These are phyloP conservation scores for Picus viridis DNA, from an alignment of 2,797 vertebrate species.

Conservation along the genomic window DNA sequence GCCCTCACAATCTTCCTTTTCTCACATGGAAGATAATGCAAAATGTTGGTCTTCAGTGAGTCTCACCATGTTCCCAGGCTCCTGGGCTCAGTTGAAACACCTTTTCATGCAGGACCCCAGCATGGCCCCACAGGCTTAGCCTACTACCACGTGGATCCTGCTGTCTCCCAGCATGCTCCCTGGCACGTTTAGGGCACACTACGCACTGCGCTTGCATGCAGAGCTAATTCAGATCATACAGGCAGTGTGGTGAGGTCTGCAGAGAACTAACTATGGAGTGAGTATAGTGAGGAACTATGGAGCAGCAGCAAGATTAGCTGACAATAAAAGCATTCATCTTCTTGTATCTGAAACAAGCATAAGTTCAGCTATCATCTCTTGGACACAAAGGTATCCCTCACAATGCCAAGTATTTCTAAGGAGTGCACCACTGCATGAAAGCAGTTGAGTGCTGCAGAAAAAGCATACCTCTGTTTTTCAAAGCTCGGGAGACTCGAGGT, in stretches of 20 bases:
- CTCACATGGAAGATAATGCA: neutral
- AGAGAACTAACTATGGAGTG: neutral
- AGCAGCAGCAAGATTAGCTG: neutral
- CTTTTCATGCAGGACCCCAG: neutral
- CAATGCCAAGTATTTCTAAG: neutral
- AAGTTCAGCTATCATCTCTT: neutral
- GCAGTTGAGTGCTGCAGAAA: neutral
- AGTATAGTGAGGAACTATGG: neutral
- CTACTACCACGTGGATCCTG: neutral
- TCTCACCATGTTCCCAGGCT: neutral
- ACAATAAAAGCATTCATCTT: neutral
- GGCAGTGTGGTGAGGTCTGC: neutral
- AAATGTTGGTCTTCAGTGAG: neutral
- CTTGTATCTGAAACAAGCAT: neutral
- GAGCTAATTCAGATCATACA: neutral
- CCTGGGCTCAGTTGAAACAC: neutral
- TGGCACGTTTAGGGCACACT: fast-evolving
- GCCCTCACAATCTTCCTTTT: neutral
- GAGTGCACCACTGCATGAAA: neutral
- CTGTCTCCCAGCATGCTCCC: neutral
- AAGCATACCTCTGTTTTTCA: neutral
- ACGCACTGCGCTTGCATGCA: neutral
- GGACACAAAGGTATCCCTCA: neutral
- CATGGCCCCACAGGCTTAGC: neutral
- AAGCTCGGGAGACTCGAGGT: neutral